These are phyloP conservation scores for Lophotis ruficrista DNA, from an alignment of 2,113 vertebrate species.

Conservation along the genomic window DNA sequence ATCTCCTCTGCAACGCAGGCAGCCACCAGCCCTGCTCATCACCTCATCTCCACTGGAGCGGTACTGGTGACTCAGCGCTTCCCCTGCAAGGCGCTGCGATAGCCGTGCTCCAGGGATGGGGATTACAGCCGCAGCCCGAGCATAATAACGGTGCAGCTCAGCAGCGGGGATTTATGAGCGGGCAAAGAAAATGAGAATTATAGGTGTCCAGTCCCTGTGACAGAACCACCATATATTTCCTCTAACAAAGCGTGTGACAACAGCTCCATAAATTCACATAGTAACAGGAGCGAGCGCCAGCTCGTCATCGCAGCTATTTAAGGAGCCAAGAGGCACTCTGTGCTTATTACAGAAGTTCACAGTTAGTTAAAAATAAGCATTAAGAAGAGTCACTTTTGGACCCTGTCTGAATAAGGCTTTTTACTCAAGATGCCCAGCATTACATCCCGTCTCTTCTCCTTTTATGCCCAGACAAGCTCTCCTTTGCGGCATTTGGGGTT, in stretches of 20 bases:
- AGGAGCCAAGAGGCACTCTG: slow-evolving; percentile 65
- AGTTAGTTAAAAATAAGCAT: slow-evolving; percentile 78
- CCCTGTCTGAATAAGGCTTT: slow-evolving; percentile 69
- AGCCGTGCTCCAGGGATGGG: not conserved
- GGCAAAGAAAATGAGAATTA: slow-evolving; percentile 56
- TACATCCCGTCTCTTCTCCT: slow-evolving; percentile 51
- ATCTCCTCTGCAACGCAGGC: not conserved
- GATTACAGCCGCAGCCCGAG: not conserved
- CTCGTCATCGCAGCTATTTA: slow-evolving; percentile 73
- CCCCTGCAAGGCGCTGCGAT: not conserved
- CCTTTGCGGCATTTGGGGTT: not conserved
- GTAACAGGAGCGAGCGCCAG: slow-evolving; percentile 67
- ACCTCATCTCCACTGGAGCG: not conserved
- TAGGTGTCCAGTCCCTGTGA: slow-evolving; percentile 65
- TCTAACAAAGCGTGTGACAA: slow-evolving; percentile 73
- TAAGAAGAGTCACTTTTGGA: slow-evolving; percentile 67
- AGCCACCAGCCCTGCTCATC: not conserved
- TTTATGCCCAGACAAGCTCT: slow-evolving; percentile 38
- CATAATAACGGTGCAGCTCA: not conserved
- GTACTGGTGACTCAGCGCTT: slow-evolving; percentile 37
- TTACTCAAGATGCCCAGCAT: slow-evolving; percentile 59
- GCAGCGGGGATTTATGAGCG: slow-evolving; percentile 49
- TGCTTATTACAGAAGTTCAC: slow-evolving; percentile 74
- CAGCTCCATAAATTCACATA: slow-evolving; percentile 78
- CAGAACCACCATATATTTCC: slow-evolving; percentile 63